phyloP scores from a whole-genome alignment of 2,113 vertebrate genomes.

The Podiceps cristatus region DNA sequence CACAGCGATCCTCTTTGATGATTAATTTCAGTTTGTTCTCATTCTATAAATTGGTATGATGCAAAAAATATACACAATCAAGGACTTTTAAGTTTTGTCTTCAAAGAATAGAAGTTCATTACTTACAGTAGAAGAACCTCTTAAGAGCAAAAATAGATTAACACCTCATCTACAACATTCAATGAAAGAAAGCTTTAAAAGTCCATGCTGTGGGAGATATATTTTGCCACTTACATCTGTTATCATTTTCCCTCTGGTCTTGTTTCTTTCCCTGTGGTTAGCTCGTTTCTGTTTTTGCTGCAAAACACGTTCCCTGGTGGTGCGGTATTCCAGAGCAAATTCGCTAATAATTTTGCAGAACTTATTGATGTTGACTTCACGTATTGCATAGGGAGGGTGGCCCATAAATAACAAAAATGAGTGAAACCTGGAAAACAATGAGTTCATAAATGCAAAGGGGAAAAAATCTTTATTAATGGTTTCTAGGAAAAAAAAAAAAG shows the following conservation, averaged over 20 bases:
- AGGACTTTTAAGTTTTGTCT: not conserved
- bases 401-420: conserved; percentile 96
- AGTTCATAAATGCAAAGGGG: not conserved
- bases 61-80: not conserved
- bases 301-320: conserved; percentile 92
- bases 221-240: conserved; percentile 90
- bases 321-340: conserved; percentile 96
- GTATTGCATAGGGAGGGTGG: conserved; percentile 88
- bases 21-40: not conserved
- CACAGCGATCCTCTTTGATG: not conserved
- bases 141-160: not conserved
- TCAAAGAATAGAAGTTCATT: too few relatives aligned
- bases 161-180: not conserved
- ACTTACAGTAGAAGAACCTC: not conserved
- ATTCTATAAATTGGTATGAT: not conserved
- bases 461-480: not conserved
- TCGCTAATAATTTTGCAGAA: conserved; percentile 97
- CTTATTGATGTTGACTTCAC: conserved; percentile 94
- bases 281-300: conserved; percentile 97
- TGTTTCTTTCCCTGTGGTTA: conserved; percentile 98
- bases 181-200: not conserved
- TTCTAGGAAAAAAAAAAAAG: not conserved
- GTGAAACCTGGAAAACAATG: conserved; percentile 86
- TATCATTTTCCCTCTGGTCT: conserved; percentile 98
- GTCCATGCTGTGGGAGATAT: not conserved